Base-by-base conservation (phyloP, 2,888 invertebrate genomes). In the Doris montereyensis region DNA sequence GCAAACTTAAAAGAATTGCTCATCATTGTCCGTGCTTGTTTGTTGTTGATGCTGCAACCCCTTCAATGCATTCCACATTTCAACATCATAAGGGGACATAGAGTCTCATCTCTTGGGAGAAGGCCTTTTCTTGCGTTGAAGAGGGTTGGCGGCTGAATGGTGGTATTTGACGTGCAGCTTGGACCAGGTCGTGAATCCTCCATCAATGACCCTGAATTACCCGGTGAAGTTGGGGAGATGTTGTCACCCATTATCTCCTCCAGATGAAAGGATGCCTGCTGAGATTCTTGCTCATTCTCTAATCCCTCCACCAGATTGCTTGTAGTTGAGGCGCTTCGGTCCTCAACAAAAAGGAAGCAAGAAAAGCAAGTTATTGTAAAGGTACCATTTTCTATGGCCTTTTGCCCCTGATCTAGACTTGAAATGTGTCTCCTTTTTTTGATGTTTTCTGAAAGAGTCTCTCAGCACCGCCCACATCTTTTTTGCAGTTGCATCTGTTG, bases 381-480 rank as follows among this genome's bases (percentile, higher is more conserved):
- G 24, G 67, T 65, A 65, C 67, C 67, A 3, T 21, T 65, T 65
- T 65, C 28, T 21, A 2, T 1, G 67, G 67, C 8, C 67, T 65
- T 21, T 65, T 2, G 26, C 67, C 24, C 67, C 67, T 3, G 67
- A 3, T 65, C 67, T 30, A 65, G 67, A 65, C 28, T 65, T 65
- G 24, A 65, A 65, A 2, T 21, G 3, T 26, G 67, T 65, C 26
- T 3, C 28, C 67, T 65, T 65, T 65, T 65, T 65, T 24, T 65
- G 67, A 2, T 65, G 67, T 13, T 65, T 65, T 24, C 24, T 21
- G 24, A 65, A 65, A 30, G 67, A 65, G 67, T 65, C 67, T 24
- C 67, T 65, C 21, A 65, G 67, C 67, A 65, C 67, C 28, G 67
- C 10, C 67, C 67, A 65, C 67, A 1, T 65, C 24, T 65, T 65